Conservation (phyloP, 2,888 invertebrate genomes). For the Phaedon cochleariae region DNA sequence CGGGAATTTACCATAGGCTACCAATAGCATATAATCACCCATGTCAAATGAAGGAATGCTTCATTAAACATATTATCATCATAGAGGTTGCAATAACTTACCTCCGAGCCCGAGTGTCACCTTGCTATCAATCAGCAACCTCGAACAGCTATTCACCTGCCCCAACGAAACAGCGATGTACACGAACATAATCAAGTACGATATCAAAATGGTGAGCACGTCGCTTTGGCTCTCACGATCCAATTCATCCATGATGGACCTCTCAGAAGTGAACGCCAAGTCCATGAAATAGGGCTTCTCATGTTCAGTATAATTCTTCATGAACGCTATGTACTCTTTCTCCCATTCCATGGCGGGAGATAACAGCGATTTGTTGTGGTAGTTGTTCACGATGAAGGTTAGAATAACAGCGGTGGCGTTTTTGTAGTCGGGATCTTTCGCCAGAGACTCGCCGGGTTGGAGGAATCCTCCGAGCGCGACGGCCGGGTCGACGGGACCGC, state of each 20-base stretch:
- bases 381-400: slow-evolving; percentile 90
- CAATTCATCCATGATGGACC: slow-evolving; percentile 96
- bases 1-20: no score
- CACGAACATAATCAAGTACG: slow-evolving; percentile 97
- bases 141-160: slow-evolving; percentile 78
- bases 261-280: slow-evolving; percentile 86
- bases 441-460: slow-evolving; percentile 70
- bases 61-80: no score
- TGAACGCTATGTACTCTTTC: slow-evolving; percentile 76
- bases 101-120: slow-evolving; percentile 95
- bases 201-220: slow-evolving; percentile 89
- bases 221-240: slow-evolving; percentile 92
- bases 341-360: slow-evolving; percentile 87
- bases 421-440: slow-evolving; percentile 72
- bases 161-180: slow-evolving; percentile 96
- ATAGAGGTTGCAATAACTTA: no score
- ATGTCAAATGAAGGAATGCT: no score
- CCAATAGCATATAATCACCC: no score
- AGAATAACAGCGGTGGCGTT: slow-evolving; percentile 87
- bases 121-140: slow-evolving; percentile 91
- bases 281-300: slow-evolving; percentile 79
- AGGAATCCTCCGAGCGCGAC: slow-evolving; percentile 92
- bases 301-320: slow-evolving; percentile 77
- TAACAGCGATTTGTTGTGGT: slow-evolving; percentile 79
- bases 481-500: slow-evolving; percentile 92